A percentile compares a stretch with the other conserved stretches of the same genome.
Conservation (phyloP, 2,888 invertebrate species). For the Agonopterix arenella region DNA sequence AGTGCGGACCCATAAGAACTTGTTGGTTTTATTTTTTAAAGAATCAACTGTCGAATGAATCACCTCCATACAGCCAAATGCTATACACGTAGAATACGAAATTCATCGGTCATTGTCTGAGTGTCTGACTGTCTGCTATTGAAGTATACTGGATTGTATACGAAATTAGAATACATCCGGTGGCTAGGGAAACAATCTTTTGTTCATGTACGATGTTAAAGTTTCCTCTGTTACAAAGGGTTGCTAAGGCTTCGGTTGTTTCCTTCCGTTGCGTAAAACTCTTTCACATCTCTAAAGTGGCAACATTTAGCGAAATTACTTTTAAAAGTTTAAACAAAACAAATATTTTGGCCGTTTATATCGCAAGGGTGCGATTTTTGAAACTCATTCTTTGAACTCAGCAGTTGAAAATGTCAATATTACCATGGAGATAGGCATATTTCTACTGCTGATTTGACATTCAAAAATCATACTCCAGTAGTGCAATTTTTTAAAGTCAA, state of each 20-base stretch:
- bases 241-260: not conserved
- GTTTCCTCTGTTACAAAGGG: not conserved
- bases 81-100: conserved; percentile 41
- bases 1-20: no score
- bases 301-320: no score
- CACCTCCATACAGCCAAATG: conserved; percentile 6
- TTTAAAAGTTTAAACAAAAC: no score
- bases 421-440: no score
- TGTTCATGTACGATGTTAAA: conserved; percentile 38
- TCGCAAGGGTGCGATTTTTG: no score
- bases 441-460: no score
- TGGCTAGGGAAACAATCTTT: conserved; percentile 43
- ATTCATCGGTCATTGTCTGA: conserved; percentile 39
- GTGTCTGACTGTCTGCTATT: conserved; percentile 26
- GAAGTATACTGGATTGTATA: conserved; percentile 28
- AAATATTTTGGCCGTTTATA: no score
- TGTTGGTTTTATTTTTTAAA: not conserved
- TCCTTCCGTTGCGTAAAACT: not conserved
- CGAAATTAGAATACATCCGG: conserved; percentile 41
- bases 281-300: no score
- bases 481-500: no score
- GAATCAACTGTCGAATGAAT: not conserved
- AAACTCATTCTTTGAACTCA: no score
- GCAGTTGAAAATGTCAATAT: no score
- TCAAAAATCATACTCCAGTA: no score